These are phyloP conservation scores for Onychomys leucogaster DNA, from an alignment of 2,797 vertebrate genomes.

Conservation along the genomic window DNA sequence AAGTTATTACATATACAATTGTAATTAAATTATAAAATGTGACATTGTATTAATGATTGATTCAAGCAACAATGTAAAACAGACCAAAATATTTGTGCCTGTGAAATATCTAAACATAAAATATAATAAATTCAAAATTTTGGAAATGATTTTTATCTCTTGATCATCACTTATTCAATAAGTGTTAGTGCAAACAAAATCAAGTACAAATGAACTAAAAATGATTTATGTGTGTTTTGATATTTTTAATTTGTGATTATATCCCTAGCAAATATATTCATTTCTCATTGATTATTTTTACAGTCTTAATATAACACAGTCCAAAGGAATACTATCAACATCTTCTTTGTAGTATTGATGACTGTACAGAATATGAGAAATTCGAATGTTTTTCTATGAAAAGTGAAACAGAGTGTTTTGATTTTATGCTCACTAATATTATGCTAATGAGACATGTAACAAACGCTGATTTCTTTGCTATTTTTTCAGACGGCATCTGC, in stretches of 20 bases:
- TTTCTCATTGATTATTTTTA: neutral
- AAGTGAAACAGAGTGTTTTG: conserved; percentile 62
- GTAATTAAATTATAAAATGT: neutral
- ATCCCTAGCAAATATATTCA: neutral
- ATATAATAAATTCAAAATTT: neutral
- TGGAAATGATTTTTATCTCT: neutral
- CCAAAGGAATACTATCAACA: conserved; percentile 33
- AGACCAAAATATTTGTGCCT: neutral
- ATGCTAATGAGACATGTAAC: conserved; percentile 72
- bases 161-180: neutral
- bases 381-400: conserved; percentile 21
- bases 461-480: conserved; percentile 78
- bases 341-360: conserved; percentile 6
- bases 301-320: neutral
- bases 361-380: conserved; percentile 33
- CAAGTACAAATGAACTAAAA: neutral
- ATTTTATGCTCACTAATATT: conserved; percentile 64
- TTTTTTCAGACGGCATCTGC: conserved; percentile 66
- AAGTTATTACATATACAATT: neutral
- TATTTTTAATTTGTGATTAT: neutral
- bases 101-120: neutral
- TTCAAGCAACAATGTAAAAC: neutral
- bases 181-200: neutral
- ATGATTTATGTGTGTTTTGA: neutral
- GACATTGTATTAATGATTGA: neutral